phyloP scores from a whole-genome alignment of 2,888 invertebrate genomes.

The Harpalus rufipes region DNA sequence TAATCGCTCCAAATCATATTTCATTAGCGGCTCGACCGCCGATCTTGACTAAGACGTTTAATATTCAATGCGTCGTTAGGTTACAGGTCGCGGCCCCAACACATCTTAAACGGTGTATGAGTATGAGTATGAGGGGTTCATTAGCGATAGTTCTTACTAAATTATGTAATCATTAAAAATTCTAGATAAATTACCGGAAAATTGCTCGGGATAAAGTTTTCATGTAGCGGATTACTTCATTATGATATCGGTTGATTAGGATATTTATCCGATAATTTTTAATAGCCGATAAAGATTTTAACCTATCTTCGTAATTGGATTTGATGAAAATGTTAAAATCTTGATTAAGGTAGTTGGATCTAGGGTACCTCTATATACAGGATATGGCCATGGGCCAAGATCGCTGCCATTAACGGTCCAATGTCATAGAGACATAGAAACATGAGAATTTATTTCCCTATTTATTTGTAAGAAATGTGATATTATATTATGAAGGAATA shows the following conservation, averaged over 20 bases:
- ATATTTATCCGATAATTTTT: not conserved
- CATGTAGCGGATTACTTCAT: constrained; percentile 1
- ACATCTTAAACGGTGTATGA: not conserved
- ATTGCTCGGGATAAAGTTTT: not conserved
- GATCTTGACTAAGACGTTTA: constrained; percentile 18
- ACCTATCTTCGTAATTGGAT: not conserved
- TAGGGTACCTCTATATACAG: too few species aligned
- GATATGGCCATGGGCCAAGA: too few species aligned
- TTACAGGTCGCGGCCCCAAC: constrained; percentile 11
- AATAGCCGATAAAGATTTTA: constrained; percentile 2
- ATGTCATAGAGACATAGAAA: too few species aligned
- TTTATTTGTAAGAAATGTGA: too few species aligned
- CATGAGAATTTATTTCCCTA: too few species aligned
- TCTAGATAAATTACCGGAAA: not conserved
- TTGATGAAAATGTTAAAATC: not conserved
- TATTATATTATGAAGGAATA: too few species aligned
- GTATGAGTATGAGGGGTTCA: not conserved
- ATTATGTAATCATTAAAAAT: constrained; percentile 13
- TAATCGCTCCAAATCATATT: constrained; percentile 58
- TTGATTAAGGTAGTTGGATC: too few species aligned
- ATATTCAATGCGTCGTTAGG: constrained; percentile 22
- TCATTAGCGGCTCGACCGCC: constrained; percentile 41
- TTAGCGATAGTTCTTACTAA: not conserved
- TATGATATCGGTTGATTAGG: constrained; percentile 14
- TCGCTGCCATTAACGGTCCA: too few species aligned